Evolutionary conservation across 1,140 invertebrate species (phyloP).

Genomic region (Drosophila ohnishii): DNA sequence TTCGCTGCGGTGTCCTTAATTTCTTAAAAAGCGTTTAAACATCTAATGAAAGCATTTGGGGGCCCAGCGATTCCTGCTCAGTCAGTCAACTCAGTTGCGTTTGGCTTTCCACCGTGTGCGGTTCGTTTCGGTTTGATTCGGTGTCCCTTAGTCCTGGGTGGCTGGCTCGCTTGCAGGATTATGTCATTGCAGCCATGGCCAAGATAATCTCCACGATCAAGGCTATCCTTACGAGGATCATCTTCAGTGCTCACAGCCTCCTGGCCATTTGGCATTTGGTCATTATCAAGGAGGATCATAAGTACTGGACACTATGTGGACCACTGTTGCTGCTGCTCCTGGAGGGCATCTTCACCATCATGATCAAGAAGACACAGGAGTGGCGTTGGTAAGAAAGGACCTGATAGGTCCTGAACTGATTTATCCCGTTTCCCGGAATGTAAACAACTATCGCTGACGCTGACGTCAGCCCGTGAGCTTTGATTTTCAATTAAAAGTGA

Average conservation of each 20-base stretch:
- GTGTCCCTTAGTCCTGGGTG: constrained; percentile 14
- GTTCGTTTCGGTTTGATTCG: constrained; percentile 45
- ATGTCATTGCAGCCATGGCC: constrained; percentile 84
- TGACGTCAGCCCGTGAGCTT: constrained; percentile 75
- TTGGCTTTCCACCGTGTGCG: constrained; percentile 66
- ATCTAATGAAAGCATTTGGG: constrained; percentile 76
- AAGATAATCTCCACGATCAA: constrained; percentile 91
- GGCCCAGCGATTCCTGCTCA: constrained; percentile 52
- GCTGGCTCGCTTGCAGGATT: constrained; percentile 13
- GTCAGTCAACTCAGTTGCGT: constrained; percentile 70
- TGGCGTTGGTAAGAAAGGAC: constrained; percentile 90
- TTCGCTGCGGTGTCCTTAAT: constrained; percentile 75
- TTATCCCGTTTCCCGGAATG: constrained; percentile 36
- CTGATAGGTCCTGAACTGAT: background rate
- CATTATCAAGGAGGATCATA: constrained; percentile 87
- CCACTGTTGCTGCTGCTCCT: constrained; percentile 90
- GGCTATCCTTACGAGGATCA: constrained; percentile 90
- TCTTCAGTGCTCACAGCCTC: constrained; percentile 91
- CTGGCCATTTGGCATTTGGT: constrained; percentile 92
- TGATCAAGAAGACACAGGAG: constrained; percentile 92
- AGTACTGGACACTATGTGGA: constrained; percentile 90
- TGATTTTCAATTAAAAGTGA: constrained; percentile 83
- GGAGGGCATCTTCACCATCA: constrained; percentile 92
- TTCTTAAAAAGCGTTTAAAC: constrained; percentile 81
- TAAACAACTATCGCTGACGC: constrained; percentile 71